Conservation (phyloP, 2,113 vertebrate genomes). For the Lethenteron reissneri region DNA sequence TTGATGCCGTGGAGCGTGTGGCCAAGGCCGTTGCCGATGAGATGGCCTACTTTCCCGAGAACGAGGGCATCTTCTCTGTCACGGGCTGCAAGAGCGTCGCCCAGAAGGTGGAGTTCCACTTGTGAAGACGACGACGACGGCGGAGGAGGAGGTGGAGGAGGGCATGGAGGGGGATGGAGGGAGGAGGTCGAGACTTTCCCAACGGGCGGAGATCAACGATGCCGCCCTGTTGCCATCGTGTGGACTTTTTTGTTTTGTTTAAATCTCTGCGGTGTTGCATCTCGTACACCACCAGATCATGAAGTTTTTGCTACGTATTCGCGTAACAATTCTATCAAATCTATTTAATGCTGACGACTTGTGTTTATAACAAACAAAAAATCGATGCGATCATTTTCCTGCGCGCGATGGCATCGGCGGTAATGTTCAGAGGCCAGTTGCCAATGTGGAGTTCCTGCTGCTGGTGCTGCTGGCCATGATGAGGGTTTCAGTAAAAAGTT, state of each 20-base stretch:
- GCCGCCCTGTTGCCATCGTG: neutral
- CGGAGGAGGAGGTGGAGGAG: neutral
- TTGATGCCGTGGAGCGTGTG: slow-evolving; percentile 31
- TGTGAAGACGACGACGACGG: slow-evolving; percentile 13
- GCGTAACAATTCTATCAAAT: too few relatives aligned
- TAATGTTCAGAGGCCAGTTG: too few relatives aligned
- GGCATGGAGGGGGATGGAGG: neutral
- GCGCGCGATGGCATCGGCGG: too few relatives aligned
- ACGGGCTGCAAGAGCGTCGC: slow-evolving; percentile 82
- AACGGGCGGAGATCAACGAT: neutral
- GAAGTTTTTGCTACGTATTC: too few relatives aligned
- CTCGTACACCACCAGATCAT: too few relatives aligned
- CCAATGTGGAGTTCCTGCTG: too few relatives aligned
- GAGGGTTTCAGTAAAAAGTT: too few relatives aligned
- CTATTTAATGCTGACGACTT: too few relatives aligned
- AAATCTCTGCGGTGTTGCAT: neutral
- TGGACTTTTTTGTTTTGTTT: neutral
- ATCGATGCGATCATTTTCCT: too few relatives aligned
- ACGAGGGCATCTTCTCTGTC: slow-evolving; percentile 62
- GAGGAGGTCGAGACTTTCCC: neutral
- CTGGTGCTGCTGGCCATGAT: too few relatives aligned
- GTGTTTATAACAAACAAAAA: too few relatives aligned
- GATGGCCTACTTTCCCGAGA: slow-evolving; percentile 64
- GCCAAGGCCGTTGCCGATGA: slow-evolving; percentile 45
- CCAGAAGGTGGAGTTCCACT: slow-evolving; percentile 64